These are phyloP conservation scores for Dolichomitus sp. DNA, from an alignment of 2,888 invertebrate genomes.

Conservation along the genomic window DNA sequence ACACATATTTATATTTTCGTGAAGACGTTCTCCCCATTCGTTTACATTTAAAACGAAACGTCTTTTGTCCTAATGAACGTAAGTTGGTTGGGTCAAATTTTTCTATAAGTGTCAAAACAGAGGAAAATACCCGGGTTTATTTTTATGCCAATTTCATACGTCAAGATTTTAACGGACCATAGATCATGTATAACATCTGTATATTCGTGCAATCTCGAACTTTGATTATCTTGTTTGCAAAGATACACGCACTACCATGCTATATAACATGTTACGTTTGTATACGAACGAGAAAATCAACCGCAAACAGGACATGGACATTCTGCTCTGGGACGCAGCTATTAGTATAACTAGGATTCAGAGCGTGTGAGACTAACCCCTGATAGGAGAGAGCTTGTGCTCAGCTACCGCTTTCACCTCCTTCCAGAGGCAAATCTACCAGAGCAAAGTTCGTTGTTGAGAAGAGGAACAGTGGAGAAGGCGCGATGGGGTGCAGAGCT, in stretches of 20 bases:
- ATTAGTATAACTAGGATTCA: slow-evolving; percentile 25
- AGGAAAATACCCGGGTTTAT: too few relatives aligned
- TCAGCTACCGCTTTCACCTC: slow-evolving; percentile 31
- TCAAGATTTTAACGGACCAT: not conserved
- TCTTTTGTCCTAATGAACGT: too few relatives aligned
- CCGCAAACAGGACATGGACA: not conserved
- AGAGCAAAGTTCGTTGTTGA: slow-evolving; percentile 58
- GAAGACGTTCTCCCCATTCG: too few relatives aligned
- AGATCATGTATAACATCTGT: not conserved
- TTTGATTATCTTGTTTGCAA: slow-evolving; percentile 1
- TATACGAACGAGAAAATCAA: slow-evolving; percentile 8
- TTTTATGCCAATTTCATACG: not conserved
- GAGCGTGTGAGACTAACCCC: slow-evolving; percentile 6
- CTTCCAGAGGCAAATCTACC: slow-evolving; percentile 44
- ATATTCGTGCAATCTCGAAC: slow-evolving; percentile 2
- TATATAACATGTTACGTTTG: slow-evolving; percentile 4
- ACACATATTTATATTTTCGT: too few relatives aligned
- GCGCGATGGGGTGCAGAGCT: slow-evolving; percentile 42
- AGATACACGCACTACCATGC: not conserved
- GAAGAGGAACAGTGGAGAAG: slow-evolving; percentile 51
- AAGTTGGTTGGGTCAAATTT: too few relatives aligned
- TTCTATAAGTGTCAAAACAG: too few relatives aligned
- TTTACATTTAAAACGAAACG: too few relatives aligned
- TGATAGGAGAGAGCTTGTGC: slow-evolving; percentile 3
- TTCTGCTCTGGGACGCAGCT: not conserved